Evolutionary conservation across 2,888 invertebrate genomes (phyloP), one percentile per base, ranked within the genome.

Genomic region (Ophraella communa): DNA sequence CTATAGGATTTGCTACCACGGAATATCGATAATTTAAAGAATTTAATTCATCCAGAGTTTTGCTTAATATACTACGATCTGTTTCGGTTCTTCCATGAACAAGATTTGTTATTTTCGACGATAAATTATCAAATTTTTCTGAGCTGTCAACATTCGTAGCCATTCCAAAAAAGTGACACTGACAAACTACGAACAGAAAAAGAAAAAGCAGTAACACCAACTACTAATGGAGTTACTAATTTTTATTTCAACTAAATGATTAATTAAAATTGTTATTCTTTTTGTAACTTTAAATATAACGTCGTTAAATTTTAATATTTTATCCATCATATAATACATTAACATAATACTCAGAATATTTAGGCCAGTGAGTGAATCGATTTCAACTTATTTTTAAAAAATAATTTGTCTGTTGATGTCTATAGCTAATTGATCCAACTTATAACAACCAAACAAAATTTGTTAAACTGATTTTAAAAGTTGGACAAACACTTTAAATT

Each of bases 11-110:
- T 60, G 73, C 74, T 1, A 79, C 75, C 1, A 80, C 55, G 8
- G 77, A 71, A 65, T 76, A 75, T 73, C 86, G 85, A 74, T 84
- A 90, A 71, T 90, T 87, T 53, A 89, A 80, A 0, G 85, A 82
- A 77, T 89, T 90, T 35, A 91, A 81, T 70, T 89, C 87, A 73
- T 87, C 87, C 52, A 91, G 82, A 14, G 86, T 78, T 44, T 80
- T 78, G 73, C 87, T 86, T 3, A 89, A 81, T 70, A 83, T 81
- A 35, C 79, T 77, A 74, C 83, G 83, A 71, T 85, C 84, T 57
- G 82, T 85, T 70, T 78, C 75, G 4, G 75, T 74, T 20, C 79
- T 72, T 35, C 74, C 74, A 65, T 76, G 77, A 10, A 78, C 66
- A 60, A 82, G 66, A 64, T 79, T 77, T 14, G 76, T 74, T 54